Evolutionary conservation across 2,888 invertebrate species (phyloP).

Genomic region (Mythimna lalbum): DNA sequence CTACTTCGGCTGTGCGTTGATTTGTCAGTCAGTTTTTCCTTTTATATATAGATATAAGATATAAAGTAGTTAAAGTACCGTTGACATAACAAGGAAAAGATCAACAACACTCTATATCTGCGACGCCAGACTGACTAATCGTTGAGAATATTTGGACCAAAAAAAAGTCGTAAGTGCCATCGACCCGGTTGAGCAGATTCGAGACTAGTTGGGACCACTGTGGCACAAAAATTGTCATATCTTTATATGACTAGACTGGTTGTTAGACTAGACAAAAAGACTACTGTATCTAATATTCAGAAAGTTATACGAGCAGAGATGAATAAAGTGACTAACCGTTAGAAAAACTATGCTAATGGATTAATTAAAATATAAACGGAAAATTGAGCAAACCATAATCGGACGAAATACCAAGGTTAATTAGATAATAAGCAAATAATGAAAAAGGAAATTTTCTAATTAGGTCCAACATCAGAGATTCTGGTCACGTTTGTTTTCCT

Average conservation of each 20-base stretch:
- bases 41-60: no score
- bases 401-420: conserved; percentile 37
- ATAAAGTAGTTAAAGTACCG: no score
- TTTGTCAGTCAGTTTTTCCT: no score
- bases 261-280: no score
- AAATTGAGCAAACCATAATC: conserved; percentile 15
- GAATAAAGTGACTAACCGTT: not conserved
- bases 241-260: no score
- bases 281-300: not conserved
- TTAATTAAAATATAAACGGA: conserved; percentile 13
- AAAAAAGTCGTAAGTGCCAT: not conserved
- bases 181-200: not conserved
- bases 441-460: conserved; percentile 36
- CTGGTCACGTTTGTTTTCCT: conserved; percentile 9
- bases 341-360: conserved; percentile 3
- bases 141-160: not conserved
- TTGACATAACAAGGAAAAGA: no score
- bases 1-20: no score
- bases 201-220: not conserved
- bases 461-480: conserved; percentile 11
- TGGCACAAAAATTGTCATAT: not conserved
- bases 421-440: conserved; percentile 34
- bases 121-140: not conserved
- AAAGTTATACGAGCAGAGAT: not conserved
- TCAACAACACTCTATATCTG: no score